A percentile compares a stretch with the other conserved stretches of the same genome.
phyloP scores from a whole-genome alignment of 1,140 invertebrate genomes.

The Paraescarpia echinospica region DNA sequence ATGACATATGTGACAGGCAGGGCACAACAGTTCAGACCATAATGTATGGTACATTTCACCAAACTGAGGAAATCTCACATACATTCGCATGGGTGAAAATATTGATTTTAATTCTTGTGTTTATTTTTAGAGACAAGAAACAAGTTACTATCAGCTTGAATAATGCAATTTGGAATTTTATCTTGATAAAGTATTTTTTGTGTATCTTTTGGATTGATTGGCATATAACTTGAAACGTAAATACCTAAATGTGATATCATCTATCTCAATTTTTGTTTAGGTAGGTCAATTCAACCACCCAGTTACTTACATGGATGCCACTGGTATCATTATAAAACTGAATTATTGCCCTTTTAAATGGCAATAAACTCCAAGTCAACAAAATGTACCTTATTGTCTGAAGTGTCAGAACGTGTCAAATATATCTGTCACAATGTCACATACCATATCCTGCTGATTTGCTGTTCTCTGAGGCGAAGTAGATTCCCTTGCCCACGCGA shows the following conservation, averaged over 20 bases:
- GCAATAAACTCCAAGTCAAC: background rate
- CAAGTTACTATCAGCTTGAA: constrained; percentile 34
- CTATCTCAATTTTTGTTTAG: constrained; percentile 39
- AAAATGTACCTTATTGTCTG: background rate
- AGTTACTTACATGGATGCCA: background rate
- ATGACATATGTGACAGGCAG: no score
- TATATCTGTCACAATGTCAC: constrained; percentile 19
- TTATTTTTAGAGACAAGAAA: no score
- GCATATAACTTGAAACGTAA: no score
- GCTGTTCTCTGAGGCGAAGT: constrained; percentile 59
- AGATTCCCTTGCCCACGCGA: constrained; percentile 60
- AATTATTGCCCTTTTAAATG: background rate
- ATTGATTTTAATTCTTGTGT: constrained; percentile 35
- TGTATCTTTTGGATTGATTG: no score
- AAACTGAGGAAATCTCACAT: no score
- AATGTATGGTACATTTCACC: no score
- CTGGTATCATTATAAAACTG: background rate
- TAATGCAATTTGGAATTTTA: constrained; percentile 21
- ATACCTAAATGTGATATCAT: no score
- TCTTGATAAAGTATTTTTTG: no score
- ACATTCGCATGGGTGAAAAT: no score
- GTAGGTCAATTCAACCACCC: constrained; percentile 16
- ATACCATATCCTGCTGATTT: constrained; percentile 59
- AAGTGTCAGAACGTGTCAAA: background rate
- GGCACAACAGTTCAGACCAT: no score